Percentiles rank a stretch among this genome's conserved stretches.
phyloP scores from a whole-genome alignment of 2,113 vertebrate species.

The Clarias macrocephalus region DNA sequence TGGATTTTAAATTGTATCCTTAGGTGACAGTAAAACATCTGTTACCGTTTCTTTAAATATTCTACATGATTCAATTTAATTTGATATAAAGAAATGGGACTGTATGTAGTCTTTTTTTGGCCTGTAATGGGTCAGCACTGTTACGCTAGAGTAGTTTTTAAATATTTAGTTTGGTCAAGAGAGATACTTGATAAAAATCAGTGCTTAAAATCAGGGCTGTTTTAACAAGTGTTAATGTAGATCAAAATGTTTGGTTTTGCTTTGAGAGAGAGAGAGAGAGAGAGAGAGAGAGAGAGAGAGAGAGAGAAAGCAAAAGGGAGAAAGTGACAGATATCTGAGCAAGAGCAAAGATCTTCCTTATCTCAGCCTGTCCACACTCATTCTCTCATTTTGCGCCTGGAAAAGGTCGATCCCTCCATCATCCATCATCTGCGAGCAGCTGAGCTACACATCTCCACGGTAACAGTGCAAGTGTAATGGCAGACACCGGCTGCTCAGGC shows the following conservation, averaged over 20 bases:
- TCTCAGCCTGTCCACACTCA: slow-evolving; percentile 21
- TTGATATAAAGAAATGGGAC: too few species aligned
- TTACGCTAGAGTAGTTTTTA: background rate
- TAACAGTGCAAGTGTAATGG: slow-evolving; percentile 32
- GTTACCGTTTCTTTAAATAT: too few species aligned
- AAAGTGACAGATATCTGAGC: slow-evolving; percentile 36
- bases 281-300: background rate
- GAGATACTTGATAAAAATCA: background rate
- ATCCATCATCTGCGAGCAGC: slow-evolving; percentile 22
- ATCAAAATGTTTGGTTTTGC: slow-evolving; percentile 11
- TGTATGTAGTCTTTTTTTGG: background rate
- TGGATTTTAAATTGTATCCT: too few species aligned
- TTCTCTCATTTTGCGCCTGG: slow-evolving; percentile 15
- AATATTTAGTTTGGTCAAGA: background rate
- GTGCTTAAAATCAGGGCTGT: background rate
- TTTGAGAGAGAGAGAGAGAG: background rate
- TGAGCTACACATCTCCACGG: slow-evolving; percentile 27
- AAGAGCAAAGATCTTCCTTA: background rate
- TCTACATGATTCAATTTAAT: too few species aligned
- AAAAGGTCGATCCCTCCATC: slow-evolving; percentile 29
- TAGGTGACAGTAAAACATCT: too few species aligned
- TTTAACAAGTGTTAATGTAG: background rate
- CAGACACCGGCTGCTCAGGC: background rate
- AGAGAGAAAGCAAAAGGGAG: background rate
- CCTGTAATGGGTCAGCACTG: background rate